Percentiles rank a stretch among this genome's conserved stretches.
phyloP scores from a whole-genome alignment of 23 tunicate species.

The Trididemnum miniatum region DNA sequence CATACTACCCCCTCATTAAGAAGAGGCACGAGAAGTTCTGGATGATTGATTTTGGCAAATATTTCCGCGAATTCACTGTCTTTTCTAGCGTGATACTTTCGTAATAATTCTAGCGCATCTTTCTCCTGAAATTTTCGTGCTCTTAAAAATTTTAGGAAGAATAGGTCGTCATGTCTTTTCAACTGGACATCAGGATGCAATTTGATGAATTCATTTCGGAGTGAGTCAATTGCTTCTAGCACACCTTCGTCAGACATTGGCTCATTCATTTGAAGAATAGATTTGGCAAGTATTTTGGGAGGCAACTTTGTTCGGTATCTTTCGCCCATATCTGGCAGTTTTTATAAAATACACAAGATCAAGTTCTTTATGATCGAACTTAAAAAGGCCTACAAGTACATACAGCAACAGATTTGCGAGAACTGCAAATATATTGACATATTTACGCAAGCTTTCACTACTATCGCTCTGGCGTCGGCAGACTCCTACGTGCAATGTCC shows the following conservation, averaged over 20 bases:
- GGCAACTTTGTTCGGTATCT: not conserved
- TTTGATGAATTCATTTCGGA: not conserved
- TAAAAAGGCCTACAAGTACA: too few relatives aligned
- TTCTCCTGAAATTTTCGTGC: not conserved
- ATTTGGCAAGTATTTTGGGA: not conserved
- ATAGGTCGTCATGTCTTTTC: not conserved
- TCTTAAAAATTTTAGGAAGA: not conserved
- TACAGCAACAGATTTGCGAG: too few relatives aligned
- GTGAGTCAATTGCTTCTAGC: not conserved
- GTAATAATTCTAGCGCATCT: not conserved
- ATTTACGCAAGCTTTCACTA: too few relatives aligned
- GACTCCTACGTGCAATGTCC: too few relatives aligned
- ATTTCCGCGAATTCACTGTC: not conserved
- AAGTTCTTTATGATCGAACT: too few relatives aligned
- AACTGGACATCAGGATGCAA: not conserved
- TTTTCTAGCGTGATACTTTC: conserved; percentile 4
- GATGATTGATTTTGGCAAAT: not conserved
- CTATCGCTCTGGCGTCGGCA: too few relatives aligned
- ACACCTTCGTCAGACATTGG: not conserved
- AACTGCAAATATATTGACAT: too few relatives aligned
- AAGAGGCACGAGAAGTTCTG: not conserved
- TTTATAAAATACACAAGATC: too few relatives aligned
- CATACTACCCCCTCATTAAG: not conserved
- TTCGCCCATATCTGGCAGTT: not conserved
- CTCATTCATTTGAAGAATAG: not conserved